phyloP scores from a whole-genome alignment of 2,113 vertebrate genomes.

The Puntigrus tetrazona region DNA sequence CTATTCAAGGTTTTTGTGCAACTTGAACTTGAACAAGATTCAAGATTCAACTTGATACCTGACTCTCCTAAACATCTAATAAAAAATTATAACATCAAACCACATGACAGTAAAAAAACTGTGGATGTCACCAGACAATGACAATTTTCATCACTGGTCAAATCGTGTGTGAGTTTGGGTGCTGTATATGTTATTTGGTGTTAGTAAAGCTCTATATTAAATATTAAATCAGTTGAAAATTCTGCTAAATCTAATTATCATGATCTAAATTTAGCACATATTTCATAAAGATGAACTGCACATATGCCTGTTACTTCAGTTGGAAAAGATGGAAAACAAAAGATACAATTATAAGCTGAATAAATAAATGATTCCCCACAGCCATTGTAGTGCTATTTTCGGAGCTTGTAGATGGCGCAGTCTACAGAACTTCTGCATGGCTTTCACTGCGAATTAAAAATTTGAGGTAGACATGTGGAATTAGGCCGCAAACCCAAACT shows the following conservation, averaged over 20 bases:
- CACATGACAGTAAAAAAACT: no score
- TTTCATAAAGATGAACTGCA: not conserved
- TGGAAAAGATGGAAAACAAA: not conserved
- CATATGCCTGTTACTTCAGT: not conserved
- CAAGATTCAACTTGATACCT: no score
- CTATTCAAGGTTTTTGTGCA: not conserved
- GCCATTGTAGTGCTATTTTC: conserved; percentile 10
- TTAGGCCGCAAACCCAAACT: conserved; percentile 53
- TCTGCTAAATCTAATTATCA: not conserved
- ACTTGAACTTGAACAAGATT: no score
- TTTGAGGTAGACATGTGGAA: conserved; percentile 59
- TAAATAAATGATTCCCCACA: conserved; percentile 10
- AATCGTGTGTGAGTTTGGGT: not conserved
- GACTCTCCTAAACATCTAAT: no score
- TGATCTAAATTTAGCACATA: not conserved
- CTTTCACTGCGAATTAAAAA: conserved; percentile 61
- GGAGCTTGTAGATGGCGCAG: not conserved
- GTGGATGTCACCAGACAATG: no score
- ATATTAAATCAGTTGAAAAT: not conserved
- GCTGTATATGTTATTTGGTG: not conserved
- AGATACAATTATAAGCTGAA: not conserved
- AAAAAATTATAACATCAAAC: no score
- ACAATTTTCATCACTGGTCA: not conserved
- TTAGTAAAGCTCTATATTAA: not conserved
- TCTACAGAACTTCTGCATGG: not conserved